Evolutionary conservation across 2,113 vertebrate genomes (phyloP).

Genomic region (Eclectus roratus): DNA sequence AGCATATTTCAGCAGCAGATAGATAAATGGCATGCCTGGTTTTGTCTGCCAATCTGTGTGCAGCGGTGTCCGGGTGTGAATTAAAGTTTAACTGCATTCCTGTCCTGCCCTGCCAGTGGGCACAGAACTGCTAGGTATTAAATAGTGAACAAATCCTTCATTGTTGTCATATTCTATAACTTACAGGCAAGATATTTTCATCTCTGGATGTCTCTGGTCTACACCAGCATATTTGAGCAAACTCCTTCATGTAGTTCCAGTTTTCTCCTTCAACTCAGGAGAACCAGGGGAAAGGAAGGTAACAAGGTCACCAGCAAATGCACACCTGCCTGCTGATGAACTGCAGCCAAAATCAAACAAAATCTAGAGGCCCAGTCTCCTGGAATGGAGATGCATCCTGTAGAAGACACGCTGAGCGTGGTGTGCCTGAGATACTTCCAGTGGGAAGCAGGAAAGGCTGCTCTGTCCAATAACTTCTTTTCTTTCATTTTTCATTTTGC

Average conservation of each 20-base stretch:
- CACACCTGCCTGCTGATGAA: slow-evolving; percentile 1
- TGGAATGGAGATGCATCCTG: neutral
- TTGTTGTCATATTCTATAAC: neutral
- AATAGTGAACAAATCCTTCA: neutral
- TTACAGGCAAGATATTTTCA: neutral
- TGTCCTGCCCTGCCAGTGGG: neutral
- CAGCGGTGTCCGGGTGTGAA: neutral
- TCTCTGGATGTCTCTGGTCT: neutral
- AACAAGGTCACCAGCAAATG: neutral
- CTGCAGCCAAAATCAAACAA: neutral
- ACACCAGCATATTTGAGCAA: fast-evolving
- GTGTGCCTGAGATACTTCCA: slow-evolving; percentile 6
- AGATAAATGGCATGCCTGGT: slow-evolving; percentile 12
- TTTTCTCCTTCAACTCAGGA: neutral
- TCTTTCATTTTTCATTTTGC: slow-evolving; percentile 25
- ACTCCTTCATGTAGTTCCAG: neutral
- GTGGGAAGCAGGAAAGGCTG: neutral
- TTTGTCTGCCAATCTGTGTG: neutral
- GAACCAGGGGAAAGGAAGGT: neutral
- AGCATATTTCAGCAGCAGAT: neutral
- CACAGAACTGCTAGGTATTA: neutral
- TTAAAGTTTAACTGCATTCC: neutral
- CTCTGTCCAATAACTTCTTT: slow-evolving; percentile 18
- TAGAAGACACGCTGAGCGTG: neutral
- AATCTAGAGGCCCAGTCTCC: neutral